These are phyloP conservation scores for Ommatoiulus sabulosus DNA, from an alignment of 2,888 invertebrate genomes.

Conservation along the genomic window DNA sequence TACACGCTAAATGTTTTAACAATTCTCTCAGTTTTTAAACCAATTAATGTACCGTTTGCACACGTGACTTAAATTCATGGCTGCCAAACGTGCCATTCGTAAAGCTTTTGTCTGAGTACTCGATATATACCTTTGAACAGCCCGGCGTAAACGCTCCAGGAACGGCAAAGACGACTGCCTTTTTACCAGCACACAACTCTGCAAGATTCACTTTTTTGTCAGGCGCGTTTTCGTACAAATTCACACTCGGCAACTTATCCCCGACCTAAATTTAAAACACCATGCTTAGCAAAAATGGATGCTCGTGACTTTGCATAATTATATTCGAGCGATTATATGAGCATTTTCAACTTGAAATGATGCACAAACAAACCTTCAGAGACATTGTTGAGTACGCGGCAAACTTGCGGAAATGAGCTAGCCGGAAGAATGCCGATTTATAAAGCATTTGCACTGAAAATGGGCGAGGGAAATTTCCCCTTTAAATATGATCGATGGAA, in stretches of 20 bases:
- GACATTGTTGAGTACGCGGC: not conserved
- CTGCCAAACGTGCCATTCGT: too few species aligned
- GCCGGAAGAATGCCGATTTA: not conserved
- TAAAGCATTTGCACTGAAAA: not conserved
- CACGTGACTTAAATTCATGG: too few species aligned
- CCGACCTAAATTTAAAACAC: constrained; percentile 76
- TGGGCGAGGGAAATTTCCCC: not conserved
- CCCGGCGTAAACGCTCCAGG: constrained; percentile 96
- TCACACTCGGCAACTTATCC: constrained; percentile 81
- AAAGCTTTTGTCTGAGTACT: too few species aligned
- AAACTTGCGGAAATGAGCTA: constrained; percentile 2
- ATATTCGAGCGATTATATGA: not conserved
- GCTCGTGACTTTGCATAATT: not conserved
- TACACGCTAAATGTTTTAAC: too few species aligned
- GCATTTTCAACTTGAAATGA: not conserved
- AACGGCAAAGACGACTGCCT: constrained; percentile 88
- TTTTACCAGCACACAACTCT: constrained; percentile 80
- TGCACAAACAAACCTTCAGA: constrained; percentile 47
- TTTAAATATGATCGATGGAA: not conserved
- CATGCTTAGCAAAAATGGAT: not conserved
- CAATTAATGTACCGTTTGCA: too few species aligned
- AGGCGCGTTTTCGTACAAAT: constrained; percentile 87
- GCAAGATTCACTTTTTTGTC: constrained; percentile 85
- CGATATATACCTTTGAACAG: constrained; percentile 87
- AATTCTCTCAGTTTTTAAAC: too few species aligned